Conservation (phyloP, 2,888 invertebrate species). For the Eupelmus urozonus region DNA sequence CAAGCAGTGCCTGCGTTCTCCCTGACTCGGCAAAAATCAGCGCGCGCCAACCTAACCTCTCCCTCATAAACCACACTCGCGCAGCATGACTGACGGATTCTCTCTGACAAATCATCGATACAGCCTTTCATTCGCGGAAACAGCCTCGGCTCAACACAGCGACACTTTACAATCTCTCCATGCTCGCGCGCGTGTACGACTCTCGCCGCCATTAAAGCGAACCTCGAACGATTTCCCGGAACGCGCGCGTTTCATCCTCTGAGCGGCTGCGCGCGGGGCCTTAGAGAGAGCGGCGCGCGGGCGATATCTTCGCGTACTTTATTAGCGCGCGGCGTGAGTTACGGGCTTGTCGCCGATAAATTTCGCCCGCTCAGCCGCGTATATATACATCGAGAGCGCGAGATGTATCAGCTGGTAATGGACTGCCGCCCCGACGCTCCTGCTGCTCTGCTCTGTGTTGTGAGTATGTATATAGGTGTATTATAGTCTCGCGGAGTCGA, state of each 20-base stretch:
- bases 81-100: neutral
- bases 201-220: conserved; percentile 1
- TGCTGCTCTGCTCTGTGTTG: too few relatives aligned
- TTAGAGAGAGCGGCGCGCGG: neutral
- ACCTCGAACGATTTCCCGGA: conserved; percentile 20
- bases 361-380: conserved; percentile 15
- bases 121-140: neutral
- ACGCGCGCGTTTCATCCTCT: neutral
- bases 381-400: conserved; percentile 29
- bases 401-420: conserved; percentile 47
- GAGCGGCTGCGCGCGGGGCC: too few relatives aligned
- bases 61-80: neutral
- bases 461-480: neutral
- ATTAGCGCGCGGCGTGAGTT: conserved; percentile 49
- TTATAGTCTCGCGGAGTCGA: too few relatives aligned
- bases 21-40: neutral
- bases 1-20: too few relatives aligned
- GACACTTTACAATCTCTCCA: neutral
- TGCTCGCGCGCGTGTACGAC: neutral
- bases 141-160: neutral
- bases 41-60: too few relatives aligned
- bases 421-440: neutral
- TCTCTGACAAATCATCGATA: neutral
- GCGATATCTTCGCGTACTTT: conserved; percentile 36
- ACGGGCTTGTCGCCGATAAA: conserved; percentile 49